A percentile compares a stretch with the other conserved stretches of the same genome.
Evolutionary conservation across 2,113 vertebrate genomes (phyloP).

Genomic region (Carettochelys insculpta): DNA sequence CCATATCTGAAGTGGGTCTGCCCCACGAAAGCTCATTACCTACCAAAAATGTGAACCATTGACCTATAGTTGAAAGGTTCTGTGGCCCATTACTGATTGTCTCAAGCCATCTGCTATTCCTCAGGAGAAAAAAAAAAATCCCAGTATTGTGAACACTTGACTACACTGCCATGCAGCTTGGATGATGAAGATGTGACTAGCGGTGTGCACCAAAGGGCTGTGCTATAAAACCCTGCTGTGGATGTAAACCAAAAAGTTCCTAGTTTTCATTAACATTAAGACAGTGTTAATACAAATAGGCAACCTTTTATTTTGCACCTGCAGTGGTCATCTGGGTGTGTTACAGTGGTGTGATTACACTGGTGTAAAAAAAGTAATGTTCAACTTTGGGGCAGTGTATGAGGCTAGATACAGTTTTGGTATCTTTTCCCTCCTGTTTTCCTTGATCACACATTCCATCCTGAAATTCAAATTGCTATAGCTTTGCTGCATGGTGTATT

Average conservation of each 20-base stretch:
- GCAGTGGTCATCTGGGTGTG: neutral
- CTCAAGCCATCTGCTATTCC: neutral
- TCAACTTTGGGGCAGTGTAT: neutral
- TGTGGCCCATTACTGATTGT: neutral
- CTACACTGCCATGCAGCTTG: neutral
- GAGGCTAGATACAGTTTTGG: neutral
- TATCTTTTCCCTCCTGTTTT: neutral
- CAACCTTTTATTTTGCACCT: neutral
- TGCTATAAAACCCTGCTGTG: neutral
- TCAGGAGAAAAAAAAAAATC: neutral
- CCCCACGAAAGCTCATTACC: no score
- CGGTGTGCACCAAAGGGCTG: neutral
- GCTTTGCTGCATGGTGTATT: rapidly evolving
- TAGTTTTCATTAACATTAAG: neutral
- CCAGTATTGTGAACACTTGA: neutral
- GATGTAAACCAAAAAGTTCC: neutral
- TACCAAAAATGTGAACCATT: neutral
- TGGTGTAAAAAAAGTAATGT: no score
- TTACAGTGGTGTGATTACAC: neutral
- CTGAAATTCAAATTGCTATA: neutral
- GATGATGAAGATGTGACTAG: neutral
- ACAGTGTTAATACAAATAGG: neutral
- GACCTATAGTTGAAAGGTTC: neutral
- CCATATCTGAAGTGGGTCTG: no score
- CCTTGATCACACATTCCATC: neutral